phyloP scores from a whole-genome alignment of 2,113 vertebrate species.

The Macroglossus sobrinus region DNA sequence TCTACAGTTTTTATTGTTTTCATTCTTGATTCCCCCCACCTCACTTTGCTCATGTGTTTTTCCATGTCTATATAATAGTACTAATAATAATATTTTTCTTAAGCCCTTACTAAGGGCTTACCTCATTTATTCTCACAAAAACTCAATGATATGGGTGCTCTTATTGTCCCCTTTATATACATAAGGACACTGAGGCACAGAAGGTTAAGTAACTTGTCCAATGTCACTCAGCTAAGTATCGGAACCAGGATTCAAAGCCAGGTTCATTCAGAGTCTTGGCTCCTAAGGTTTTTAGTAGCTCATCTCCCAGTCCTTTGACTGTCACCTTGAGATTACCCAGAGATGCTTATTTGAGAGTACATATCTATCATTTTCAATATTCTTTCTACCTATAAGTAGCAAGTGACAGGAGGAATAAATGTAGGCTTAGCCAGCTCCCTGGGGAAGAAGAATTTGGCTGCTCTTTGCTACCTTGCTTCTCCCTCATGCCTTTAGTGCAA shows the following conservation, averaged over 20 bases:
- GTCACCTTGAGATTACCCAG: background rate
- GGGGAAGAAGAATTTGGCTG: background rate
- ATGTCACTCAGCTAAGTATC: background rate
- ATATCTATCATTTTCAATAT: constrained; percentile 4
- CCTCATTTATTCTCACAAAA: background rate
- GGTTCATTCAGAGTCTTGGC: background rate
- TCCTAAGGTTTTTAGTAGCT: background rate
- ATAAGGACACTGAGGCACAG: background rate
- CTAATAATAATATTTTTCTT: background rate
- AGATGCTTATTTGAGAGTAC: background rate
- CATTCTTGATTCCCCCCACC: background rate
- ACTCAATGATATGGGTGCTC: no score
- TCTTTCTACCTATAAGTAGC: constrained; percentile 26
- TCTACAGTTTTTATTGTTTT: background rate
- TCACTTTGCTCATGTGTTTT: background rate
- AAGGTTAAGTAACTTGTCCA: background rate
- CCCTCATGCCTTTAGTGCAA: background rate
- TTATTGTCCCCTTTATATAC: background rate
- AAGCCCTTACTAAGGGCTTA: background rate
- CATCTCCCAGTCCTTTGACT: background rate
- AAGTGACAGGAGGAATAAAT: constrained; percentile 19
- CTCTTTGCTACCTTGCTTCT: background rate
- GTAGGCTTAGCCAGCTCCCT: background rate
- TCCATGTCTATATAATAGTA: background rate
- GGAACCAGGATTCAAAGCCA: background rate